These are phyloP conservation scores for Synodontis membranacea DNA, from an alignment of 2,113 vertebrate species.

Conservation along the genomic window DNA sequence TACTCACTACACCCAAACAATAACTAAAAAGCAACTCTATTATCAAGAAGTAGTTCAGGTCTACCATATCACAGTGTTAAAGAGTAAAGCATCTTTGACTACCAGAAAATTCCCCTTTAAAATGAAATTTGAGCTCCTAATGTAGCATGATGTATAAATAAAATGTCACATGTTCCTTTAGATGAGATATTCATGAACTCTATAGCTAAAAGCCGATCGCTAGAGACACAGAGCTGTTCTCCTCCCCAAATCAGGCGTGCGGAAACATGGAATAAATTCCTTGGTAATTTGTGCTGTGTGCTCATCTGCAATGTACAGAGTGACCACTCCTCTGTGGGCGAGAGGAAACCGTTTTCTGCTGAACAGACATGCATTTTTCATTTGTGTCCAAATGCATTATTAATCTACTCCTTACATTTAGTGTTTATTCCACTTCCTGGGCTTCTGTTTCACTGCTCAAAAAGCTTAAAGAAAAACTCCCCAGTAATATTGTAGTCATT, in stretches of 20 bases:
- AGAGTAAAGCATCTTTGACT: not conserved
- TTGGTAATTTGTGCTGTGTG: conserved; percentile 5
- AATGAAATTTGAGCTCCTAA: not conserved
- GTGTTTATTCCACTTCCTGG: conserved; percentile 43
- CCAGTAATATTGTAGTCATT: not conserved
- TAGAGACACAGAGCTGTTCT: not conserved
- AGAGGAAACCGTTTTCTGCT: conserved; percentile 31
- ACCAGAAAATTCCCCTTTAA: not conserved
- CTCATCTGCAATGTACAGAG: not conserved
- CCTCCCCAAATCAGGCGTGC: not conserved
- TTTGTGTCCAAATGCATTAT: conserved; percentile 54
- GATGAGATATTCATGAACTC: not conserved
- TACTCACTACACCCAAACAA: not conserved
- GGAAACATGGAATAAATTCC: not conserved
- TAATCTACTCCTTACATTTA: conserved; percentile 51
- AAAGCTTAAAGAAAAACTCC: not conserved
- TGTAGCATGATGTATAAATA: not conserved
- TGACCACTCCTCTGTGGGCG: conserved; percentile 22
- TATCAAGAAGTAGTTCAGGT: not conserved
- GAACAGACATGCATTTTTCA: conserved; percentile 51
- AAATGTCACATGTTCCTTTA: not conserved
- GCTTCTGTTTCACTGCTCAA: conserved; percentile 21
- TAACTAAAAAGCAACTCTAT: not conserved
- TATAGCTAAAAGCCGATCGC: not conserved
- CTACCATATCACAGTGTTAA: not conserved